Conservation (phyloP, 1,140 invertebrate genomes). For the Vollenhovia emeryi region DNA sequence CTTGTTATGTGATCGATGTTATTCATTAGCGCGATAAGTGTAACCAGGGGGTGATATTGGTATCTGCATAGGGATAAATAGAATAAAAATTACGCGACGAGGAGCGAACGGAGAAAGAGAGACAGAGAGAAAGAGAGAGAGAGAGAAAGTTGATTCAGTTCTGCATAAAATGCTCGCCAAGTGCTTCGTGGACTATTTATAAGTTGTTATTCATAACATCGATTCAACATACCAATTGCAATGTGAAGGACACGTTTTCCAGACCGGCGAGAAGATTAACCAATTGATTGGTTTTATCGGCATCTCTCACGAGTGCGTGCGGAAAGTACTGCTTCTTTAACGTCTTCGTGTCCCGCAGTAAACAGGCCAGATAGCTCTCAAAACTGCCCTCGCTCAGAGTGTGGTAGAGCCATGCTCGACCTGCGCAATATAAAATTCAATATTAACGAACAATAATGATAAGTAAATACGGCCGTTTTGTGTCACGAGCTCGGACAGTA, state of each 20-base stretch:
- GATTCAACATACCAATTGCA: constrained; percentile 81
- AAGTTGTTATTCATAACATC: constrained; percentile 31
- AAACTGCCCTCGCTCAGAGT: constrained; percentile 85
- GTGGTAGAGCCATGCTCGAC: constrained; percentile 85
- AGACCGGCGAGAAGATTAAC: constrained; percentile 85
- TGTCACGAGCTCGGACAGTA: too few species aligned
- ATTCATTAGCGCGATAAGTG: constrained; percentile 83
- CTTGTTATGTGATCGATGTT: constrained; percentile 73
- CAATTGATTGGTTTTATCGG: constrained; percentile 84
- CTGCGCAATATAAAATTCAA: constrained; percentile 73
- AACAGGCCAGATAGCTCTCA: constrained; percentile 84
- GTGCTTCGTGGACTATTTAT: constrained; percentile 34
- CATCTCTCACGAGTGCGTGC: constrained; percentile 84
- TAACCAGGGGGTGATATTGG: constrained; percentile 82
- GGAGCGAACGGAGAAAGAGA: background rate
- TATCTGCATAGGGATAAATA: constrained; percentile 52
- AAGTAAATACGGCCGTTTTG: too few species aligned
- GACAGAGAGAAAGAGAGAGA: background rate
- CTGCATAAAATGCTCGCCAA: constrained; percentile 9
- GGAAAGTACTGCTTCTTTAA: constrained; percentile 84
- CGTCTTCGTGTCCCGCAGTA: constrained; percentile 80
- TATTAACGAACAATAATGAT: background rate
- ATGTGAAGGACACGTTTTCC: constrained; percentile 84
- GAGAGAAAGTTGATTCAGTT: constrained; percentile 30
- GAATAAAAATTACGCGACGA: constrained; percentile 43